phyloP scores from a whole-genome alignment of 1,140 invertebrate species.

The Sweltsa coloradensis region DNA sequence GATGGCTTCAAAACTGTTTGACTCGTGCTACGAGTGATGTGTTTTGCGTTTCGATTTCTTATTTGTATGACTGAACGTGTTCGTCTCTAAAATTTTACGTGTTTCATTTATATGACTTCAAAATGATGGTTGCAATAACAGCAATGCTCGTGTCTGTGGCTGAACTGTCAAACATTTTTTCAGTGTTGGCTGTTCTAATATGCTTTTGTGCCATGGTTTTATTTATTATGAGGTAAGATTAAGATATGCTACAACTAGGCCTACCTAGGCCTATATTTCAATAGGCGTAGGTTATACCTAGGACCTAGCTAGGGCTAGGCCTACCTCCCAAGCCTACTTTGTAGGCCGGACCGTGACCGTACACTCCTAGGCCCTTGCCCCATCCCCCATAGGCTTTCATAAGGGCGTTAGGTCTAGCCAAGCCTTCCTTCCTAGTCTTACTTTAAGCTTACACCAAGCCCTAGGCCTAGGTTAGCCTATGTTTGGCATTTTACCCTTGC shows the following conservation, averaged over 20 bases:
- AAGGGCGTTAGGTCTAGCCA: no score
- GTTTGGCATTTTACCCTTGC: no score
- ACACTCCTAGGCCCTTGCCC: no score
- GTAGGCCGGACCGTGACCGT: background rate
- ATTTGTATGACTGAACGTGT: background rate
- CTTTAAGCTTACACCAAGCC: no score
- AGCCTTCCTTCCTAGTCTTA: no score
- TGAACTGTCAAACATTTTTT: slow-evolving; percentile 56
- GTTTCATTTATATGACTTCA: background rate
- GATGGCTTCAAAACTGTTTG: slow-evolving; percentile 1
- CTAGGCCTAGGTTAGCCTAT: no score
- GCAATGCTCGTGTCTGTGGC: slow-evolving; percentile 49
- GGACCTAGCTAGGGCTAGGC: no score
- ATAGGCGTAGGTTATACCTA: no score
- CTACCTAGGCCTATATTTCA: no score
- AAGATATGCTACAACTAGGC: no score
- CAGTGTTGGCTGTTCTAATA: slow-evolving; percentile 49
- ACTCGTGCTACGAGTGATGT: background rate
- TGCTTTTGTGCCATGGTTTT: slow-evolving; percentile 46
- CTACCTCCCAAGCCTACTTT: background rate
- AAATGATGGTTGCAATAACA: slow-evolving; percentile 33
- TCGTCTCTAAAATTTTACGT: no score
- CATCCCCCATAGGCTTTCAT: no score
- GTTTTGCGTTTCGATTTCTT: slow-evolving; percentile 1
- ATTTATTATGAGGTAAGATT: slow-evolving; percentile 42